These are phyloP conservation scores for Eulithis prunata DNA, from an alignment of 2,888 invertebrate species.

Conservation along the genomic window DNA sequence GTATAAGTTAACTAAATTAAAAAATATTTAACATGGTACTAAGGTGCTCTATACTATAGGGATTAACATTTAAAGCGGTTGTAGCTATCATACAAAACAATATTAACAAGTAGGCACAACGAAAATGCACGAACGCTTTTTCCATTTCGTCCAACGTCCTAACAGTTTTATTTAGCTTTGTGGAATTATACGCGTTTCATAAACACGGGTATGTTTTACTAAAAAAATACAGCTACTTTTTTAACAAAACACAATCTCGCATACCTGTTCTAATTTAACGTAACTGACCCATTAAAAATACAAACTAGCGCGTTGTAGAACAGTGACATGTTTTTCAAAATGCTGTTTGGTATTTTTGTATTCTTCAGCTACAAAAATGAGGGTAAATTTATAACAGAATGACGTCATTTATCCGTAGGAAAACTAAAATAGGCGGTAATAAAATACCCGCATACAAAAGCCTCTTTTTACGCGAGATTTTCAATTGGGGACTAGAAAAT, in stretches of 20 bases:
- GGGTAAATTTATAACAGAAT: conserved; percentile 71
- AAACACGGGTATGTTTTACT: conserved; percentile 23
- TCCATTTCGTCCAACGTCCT: conserved; percentile 5
- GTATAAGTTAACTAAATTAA: no score
- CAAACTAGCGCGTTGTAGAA: conserved; percentile 26
- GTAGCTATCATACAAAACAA: no score
- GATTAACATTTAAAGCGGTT: no score
- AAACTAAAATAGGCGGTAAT: conserved; percentile 68
- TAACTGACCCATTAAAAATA: conserved; percentile 35
- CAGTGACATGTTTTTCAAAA: conserved; percentile 37
- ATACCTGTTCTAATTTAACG: conserved; percentile 25
- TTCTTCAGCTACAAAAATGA: conserved; percentile 54
- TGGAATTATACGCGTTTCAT: conserved; percentile 25
- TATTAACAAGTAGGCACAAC: neutral
- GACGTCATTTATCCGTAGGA: conserved; percentile 66
- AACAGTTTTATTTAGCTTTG: conserved; percentile 25
- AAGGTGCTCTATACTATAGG: no score
- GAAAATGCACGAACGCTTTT: conserved; percentile 2
- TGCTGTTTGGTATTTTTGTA: conserved; percentile 45
- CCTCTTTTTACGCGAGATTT: conserved; percentile 66
- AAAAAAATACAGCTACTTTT: conserved; percentile 28
- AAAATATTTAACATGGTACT: no score
- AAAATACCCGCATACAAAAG: conserved; percentile 70
- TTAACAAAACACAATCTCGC: conserved; percentile 31
- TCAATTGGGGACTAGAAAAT: conserved; percentile 70